Base-by-base conservation (phyloP, 1,140 invertebrate species). In the Solenopsis fugax region DNA sequence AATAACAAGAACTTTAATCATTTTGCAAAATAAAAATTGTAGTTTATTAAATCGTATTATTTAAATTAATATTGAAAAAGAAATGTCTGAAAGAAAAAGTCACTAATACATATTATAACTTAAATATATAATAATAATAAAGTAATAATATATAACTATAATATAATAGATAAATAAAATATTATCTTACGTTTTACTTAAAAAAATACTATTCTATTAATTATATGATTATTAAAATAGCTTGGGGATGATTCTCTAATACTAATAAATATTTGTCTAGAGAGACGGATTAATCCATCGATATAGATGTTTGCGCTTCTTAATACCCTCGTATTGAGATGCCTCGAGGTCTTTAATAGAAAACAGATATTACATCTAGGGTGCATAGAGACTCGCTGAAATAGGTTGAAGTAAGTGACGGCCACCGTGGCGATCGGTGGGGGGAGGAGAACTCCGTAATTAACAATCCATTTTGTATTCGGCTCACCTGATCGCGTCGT, bases 401-500 rank as follows among this genome's bases (percentile, higher is more conserved):
- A 71, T 58, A 81, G 45, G 48, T n/a, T 58, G 77, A 50, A 41
- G 45, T 60, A 67, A 69, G 64, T 84, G 78, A 81, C 54, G 77
- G 77, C 54, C 64, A 84, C 81, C 64, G 60, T 71, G 65, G 56
- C 56, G 80, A 89, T 91, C 85, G 76, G 24, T 18, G 45, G 34
- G 5, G 7, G 16, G 37, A 10, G 16, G 41, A 21, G 77, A 24
- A 73, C 89, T 90, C 88, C 86, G 93, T 94, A 95, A 94, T 94
- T 94, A 95, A 94, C 93, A 95, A 95, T 95, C 92, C 93, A 94
- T 94, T 95, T 94, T 93, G 94, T 95, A 95, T 95, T 95, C 93
- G 94, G 88, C 94, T 95, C 93, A 93, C 93, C 93, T 94, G 93
- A 93, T 95, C 91, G 90, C 94, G 87, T 94, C 94, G 94, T 95